Evolutionary conservation across 2,113 vertebrate species (phyloP).

Genomic region (Psammodynastes pulverulentus): DNA sequence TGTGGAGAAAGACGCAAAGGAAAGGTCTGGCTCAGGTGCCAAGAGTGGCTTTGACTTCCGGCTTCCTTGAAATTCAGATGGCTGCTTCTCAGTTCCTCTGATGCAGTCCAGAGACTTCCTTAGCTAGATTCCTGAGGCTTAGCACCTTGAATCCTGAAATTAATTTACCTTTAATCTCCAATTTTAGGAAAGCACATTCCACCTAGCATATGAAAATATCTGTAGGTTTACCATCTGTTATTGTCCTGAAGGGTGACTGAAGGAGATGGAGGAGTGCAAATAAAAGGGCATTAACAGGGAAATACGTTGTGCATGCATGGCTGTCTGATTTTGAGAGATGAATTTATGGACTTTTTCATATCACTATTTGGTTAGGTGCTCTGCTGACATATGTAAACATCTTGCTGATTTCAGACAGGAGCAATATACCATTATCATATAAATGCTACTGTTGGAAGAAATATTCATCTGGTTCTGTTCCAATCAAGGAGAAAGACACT

Average conservation of each 20-base stretch:
- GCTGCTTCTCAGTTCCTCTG: conserved; percentile 12
- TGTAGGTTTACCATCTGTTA: conserved; percentile 71
- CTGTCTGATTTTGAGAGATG: conserved; percentile 34
- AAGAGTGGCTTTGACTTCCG: conserved; percentile 44
- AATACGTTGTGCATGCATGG: conserved; percentile 26
- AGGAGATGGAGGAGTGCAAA: conserved; percentile 20
- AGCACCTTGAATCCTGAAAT: conserved; percentile 67
- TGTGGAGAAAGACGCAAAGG: neutral
- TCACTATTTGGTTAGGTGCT: conserved; percentile 53
- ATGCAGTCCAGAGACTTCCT: conserved; percentile 48
- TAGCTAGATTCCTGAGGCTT: conserved; percentile 68
- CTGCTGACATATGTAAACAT: conserved; percentile 50
- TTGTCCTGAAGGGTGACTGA: conserved; percentile 54
- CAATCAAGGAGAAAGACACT: too few species aligned
- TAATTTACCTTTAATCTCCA: conserved; percentile 58
- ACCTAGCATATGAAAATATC: conserved; percentile 64
- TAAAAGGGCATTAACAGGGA: conserved; percentile 31
- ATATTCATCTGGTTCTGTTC: too few species aligned
- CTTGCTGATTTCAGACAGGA: conserved; percentile 39
- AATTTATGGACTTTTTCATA: conserved; percentile 2
- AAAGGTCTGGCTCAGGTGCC: conserved; percentile 26
- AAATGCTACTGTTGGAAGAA: too few species aligned
- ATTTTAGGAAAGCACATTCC: conserved; percentile 71
- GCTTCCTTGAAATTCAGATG: conserved; percentile 53
- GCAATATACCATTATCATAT: conserved; percentile 25